phyloP scores from a whole-genome alignment of 2,113 vertebrate genomes.

The Microcebus ravelobensis region DNA sequence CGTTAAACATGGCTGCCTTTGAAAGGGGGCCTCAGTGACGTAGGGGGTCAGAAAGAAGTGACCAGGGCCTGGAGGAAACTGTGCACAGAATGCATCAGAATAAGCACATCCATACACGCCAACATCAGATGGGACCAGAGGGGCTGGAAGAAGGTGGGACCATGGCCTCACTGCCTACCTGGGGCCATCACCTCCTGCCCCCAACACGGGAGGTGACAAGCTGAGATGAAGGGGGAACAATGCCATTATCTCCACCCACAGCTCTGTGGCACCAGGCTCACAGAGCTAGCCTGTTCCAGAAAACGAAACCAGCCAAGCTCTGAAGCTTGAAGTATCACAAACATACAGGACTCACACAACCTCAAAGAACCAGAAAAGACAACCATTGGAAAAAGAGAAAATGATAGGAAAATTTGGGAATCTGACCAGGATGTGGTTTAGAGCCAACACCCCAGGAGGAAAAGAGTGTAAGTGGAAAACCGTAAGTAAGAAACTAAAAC shows the following conservation, averaged over 20 bases:
- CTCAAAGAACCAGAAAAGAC: background rate
- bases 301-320: background rate
- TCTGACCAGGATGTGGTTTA: background rate
- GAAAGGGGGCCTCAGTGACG: background rate
- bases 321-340: background rate
- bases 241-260: fast-evolving
- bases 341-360: background rate
- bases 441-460: background rate
- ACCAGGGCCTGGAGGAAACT: background rate
- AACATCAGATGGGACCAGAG: background rate
- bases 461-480: background rate
- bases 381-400: background rate
- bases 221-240: background rate
- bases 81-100: background rate
- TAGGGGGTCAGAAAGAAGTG: background rate
- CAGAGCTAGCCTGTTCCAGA: background rate
- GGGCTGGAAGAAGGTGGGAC: background rate
- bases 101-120: background rate
- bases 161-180: background rate
- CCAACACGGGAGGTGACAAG: background rate
- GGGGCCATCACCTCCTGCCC: background rate
- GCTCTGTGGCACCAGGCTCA: background rate
- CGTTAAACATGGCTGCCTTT: background rate
- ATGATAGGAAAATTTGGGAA: background rate
- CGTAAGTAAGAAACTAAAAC: background rate